phyloP scores from a whole-genome alignment of 2,113 vertebrate genomes.

The Caretta caretta region DNA sequence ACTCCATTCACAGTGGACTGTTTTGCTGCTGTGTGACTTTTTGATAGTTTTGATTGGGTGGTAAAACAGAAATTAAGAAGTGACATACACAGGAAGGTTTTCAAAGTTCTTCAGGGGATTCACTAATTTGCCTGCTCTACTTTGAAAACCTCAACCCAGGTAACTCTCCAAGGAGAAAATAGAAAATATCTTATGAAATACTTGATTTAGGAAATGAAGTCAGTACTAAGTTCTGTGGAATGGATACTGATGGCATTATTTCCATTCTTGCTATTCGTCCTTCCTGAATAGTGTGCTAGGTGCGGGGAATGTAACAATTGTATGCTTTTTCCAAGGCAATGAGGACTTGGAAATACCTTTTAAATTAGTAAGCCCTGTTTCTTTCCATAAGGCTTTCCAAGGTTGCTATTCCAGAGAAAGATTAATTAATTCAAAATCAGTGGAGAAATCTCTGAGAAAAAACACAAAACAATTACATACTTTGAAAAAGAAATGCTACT shows the following conservation, averaged over 20 bases:
- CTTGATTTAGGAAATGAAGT: neutral
- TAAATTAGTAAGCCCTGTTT: neutral
- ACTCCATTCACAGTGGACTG: neutral
- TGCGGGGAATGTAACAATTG: neutral
- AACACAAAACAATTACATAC: neutral
- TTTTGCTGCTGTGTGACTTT: neutral
- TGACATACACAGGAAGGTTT: neutral
- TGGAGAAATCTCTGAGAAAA: neutral
- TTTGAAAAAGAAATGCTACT: neutral
- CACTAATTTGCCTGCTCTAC: neutral
- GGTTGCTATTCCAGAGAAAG: neutral
- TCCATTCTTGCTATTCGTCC: neutral
- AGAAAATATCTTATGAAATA: neutral
- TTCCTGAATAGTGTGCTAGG: neutral
- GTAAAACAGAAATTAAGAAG: neutral
- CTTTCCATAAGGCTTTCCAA: neutral
- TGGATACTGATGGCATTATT: accelerated
- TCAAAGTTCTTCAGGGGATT: neutral
- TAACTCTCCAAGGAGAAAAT: neutral
- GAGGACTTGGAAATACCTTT: neutral
- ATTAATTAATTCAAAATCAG: neutral
- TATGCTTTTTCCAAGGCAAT: neutral
- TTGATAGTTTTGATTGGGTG: neutral
- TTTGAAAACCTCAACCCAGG: neutral
- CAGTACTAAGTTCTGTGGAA: neutral